phyloP scores from a whole-genome alignment of 2,797 vertebrate genomes.

The Sebastiscus albofasciatus region DNA sequence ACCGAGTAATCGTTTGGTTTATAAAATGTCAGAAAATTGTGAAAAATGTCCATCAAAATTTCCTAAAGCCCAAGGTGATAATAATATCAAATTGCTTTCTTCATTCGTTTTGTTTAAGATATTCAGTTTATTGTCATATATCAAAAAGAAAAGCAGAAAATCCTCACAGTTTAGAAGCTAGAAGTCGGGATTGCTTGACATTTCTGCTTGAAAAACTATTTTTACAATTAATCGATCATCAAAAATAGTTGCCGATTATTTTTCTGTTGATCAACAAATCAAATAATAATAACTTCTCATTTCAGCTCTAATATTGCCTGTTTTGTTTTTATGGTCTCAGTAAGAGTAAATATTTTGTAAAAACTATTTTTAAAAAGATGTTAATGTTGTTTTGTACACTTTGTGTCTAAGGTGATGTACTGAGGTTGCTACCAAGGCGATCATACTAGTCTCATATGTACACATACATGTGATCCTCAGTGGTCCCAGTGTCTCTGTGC shows the following conservation, averaged over 20 bases:
- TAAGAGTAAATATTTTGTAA: background rate
- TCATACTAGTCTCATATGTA: background rate
- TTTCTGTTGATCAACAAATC: too few relatives aligned
- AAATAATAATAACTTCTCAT: too few relatives aligned
- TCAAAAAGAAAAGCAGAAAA: background rate
- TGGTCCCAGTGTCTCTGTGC: conserved; percentile 3
- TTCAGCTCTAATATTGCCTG: background rate
- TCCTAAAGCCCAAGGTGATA: background rate
- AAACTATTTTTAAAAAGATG: background rate
- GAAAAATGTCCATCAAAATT: background rate
- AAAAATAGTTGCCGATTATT: too few relatives aligned
- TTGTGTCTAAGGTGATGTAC: background rate
- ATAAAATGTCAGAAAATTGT: background rate
- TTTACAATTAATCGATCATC: too few relatives aligned
- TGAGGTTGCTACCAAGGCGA: background rate
- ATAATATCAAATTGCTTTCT: too few relatives aligned
- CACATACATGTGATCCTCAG: conserved; percentile 7
- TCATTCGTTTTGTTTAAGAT: background rate
- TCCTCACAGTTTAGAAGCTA: background rate
- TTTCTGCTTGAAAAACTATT: background rate
- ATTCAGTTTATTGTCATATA: background rate
- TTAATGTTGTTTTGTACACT: background rate
- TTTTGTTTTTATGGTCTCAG: background rate
- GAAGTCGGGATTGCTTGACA: background rate
- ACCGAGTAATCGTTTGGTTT: background rate